Conservation (phyloP, 37 sponge, comb jelly and placozoan genomes). For the Halichondria panicea region DNA sequence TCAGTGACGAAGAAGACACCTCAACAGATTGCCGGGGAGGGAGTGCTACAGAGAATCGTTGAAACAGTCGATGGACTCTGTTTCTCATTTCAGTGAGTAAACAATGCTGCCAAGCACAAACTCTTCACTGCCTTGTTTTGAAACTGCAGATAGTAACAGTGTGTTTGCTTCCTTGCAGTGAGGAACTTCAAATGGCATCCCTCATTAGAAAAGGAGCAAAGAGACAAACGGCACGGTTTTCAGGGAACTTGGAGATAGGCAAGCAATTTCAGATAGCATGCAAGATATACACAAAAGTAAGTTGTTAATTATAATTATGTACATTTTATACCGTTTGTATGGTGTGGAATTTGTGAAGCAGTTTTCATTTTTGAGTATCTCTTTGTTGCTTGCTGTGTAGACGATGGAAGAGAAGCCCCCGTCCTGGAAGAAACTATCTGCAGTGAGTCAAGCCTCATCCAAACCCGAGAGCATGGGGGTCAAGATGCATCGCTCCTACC, state of each 20-base stretch:
- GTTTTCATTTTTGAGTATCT: neutral
- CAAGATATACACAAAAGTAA: conserved; percentile 82
- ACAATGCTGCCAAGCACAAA: neutral
- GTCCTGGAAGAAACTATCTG: conserved; percentile 93
- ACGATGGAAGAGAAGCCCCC: conserved; percentile 70
- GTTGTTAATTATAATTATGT: neutral
- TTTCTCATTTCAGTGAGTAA: conserved; percentile 68
- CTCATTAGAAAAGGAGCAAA: conserved; percentile 68
- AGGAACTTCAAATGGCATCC: conserved; percentile 56
- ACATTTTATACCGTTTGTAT: neutral
- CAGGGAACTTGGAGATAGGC: conserved; percentile 79
- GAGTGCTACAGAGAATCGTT: conserved; percentile 40
- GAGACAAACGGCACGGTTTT: conserved; percentile 81
- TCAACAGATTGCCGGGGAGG: conserved; percentile 70
- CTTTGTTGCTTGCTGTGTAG: conserved; percentile 7
- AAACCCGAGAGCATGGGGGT: conserved; percentile 77
- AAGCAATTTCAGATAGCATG: conserved; percentile 69
- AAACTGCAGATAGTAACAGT: too few relatives aligned
- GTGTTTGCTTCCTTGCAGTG: conserved; percentile 34
- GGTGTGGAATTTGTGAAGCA: neutral
- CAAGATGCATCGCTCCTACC: conserved; percentile 73
- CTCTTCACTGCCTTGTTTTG: neutral
- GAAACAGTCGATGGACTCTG: conserved; percentile 45
- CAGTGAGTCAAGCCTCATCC: conserved; percentile 81
- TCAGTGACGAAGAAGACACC: conserved; percentile 53